Conservation (phyloP, 2,888 invertebrate genomes). For the Caradrina kadenii region DNA sequence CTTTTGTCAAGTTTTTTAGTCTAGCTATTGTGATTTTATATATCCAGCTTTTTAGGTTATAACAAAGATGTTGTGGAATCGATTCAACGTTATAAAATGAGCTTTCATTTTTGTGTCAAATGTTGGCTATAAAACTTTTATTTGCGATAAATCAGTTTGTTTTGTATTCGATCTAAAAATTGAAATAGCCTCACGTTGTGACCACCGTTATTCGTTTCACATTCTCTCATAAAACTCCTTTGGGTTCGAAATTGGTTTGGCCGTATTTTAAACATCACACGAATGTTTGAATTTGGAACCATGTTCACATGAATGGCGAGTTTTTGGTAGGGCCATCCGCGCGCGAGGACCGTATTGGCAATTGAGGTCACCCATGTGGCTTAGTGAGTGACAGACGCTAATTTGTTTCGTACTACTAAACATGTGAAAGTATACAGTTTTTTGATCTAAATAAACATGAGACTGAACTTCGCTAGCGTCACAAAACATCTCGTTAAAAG, state of each 20-base stretch:
- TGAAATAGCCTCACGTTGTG: conserved; percentile 66
- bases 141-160: conserved; percentile 17
- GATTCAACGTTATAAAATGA: conserved; percentile 8
- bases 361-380: conserved; percentile 37
- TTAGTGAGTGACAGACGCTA: conserved; percentile 24
- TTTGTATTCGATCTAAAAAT: conserved; percentile 33
- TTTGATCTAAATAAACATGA: conserved; percentile 59
- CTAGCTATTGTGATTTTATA: neutral
- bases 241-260: conserved; percentile 26
- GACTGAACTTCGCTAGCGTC: conserved; percentile 43
- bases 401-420: conserved; percentile 52
- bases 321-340: conserved; percentile 26
- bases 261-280: conserved; percentile 31
- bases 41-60: neutral
- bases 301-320: conserved; percentile 30
- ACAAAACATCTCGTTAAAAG: conserved; percentile 54
- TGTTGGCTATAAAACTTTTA: conserved; percentile 24
- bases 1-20: neutral
- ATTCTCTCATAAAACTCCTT: conserved; percentile 39
- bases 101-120: conserved; percentile 29
- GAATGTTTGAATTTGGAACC: conserved; percentile 28
- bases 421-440: conserved; percentile 61
- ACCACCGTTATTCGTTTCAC: conserved; percentile 62
- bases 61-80: conserved; percentile 10
- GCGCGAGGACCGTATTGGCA: conserved; percentile 32